A percentile compares a stretch with the other conserved stretches of the same genome.
Evolutionary conservation across 2,888 invertebrate genomes (phyloP).

Genomic region (Aphrophora alni): DNA sequence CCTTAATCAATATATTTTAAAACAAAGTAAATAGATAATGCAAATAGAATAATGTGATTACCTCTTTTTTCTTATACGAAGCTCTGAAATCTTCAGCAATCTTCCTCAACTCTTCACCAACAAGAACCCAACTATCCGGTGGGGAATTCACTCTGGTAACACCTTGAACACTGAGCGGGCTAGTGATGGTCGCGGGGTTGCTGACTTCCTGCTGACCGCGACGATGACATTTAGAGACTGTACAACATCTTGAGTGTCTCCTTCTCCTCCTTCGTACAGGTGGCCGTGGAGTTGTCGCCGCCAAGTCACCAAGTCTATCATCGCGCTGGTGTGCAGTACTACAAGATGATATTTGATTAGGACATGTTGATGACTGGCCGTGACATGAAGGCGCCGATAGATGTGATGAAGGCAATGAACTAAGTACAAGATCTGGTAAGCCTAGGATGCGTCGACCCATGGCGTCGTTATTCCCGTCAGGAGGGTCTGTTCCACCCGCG

Average conservation of each 20-base stretch:
- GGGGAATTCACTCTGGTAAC: background rate
- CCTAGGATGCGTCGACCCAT: background rate
- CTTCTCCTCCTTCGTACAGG: background rate
- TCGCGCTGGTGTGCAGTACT: background rate
- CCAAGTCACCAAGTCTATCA: background rate
- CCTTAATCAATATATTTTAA: too few relatives aligned
- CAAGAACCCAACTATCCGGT: conserved; percentile 40
- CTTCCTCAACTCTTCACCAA: conserved; percentile 49
- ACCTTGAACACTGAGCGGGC: background rate
- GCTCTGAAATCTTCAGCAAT: conserved; percentile 49
- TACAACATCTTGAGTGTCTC: background rate
- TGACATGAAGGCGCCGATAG: background rate
- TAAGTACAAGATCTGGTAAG: background rate
- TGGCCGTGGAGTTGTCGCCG: background rate
- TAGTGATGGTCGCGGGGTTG: background rate
- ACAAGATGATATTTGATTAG: background rate
- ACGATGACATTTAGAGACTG: background rate
- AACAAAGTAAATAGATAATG: too few relatives aligned
- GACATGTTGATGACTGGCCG: background rate
- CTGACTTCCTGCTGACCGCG: background rate
- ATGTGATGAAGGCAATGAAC: background rate
- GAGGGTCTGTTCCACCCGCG: background rate
- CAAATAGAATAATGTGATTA: background rate
- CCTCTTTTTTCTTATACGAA: conserved; percentile 29
- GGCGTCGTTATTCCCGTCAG: background rate